These are phyloP conservation scores for Eonycteris spelaea DNA, from an alignment of 2,113 vertebrate species.

Conservation along the genomic window DNA sequence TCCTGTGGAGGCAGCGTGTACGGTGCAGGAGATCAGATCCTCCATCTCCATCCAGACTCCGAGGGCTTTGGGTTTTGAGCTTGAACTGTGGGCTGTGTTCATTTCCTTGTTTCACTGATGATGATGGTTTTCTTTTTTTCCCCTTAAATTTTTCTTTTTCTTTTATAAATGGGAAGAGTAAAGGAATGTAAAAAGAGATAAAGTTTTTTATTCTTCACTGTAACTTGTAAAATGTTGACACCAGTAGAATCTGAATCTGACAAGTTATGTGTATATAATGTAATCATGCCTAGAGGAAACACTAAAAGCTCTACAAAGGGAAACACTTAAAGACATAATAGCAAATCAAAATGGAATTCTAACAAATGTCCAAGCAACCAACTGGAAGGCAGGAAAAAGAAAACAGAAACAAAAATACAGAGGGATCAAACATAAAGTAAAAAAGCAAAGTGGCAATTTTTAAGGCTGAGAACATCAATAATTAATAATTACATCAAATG, in stretches of 20 bases:
- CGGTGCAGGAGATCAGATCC: background rate
- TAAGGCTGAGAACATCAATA: background rate
- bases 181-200: background rate
- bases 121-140: no score
- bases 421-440: background rate
- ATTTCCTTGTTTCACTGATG: background rate
- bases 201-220: background rate
- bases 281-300: background rate
- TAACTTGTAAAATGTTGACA: background rate
- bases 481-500: background rate
- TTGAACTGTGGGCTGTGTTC: background rate
- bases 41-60: background rate
- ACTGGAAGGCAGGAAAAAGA: background rate
- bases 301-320: background rate
- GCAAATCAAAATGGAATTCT: background rate
- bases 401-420: conserved; percentile 6
- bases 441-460: background rate
- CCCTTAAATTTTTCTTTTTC: background rate
- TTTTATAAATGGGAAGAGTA: background rate
- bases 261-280: background rate
- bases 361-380: background rate
- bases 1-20: background rate
- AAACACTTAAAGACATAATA: background rate
- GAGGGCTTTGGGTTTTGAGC: background rate
- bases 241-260: background rate